Percentiles rank a stretch among this genome's conserved stretches.
Evolutionary conservation across 2,113 vertebrate genomes (phyloP).

Genomic region (Catharus fuscescens): DNA sequence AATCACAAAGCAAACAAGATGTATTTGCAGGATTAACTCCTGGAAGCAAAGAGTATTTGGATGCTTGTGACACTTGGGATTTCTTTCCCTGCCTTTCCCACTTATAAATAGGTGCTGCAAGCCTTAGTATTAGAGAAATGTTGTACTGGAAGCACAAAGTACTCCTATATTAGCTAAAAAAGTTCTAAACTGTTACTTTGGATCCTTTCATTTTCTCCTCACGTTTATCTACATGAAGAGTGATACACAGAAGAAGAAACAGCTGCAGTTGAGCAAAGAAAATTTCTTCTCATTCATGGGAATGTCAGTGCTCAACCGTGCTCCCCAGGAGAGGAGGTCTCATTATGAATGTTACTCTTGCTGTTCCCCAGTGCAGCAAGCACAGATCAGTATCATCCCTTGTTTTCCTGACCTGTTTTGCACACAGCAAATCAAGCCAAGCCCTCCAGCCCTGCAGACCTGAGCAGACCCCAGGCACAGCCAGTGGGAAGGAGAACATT

Average conservation of each 20-base stretch:
- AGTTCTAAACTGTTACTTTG: neutral
- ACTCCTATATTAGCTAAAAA: neutral
- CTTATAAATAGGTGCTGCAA: neutral
- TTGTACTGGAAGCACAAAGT: neutral
- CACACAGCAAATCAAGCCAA: neutral
- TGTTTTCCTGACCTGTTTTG: neutral
- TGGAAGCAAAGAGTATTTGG: neutral
- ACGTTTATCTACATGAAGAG: fast-evolving
- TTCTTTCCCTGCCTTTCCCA: neutral
- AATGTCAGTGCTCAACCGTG: neutral
- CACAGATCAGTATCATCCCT: neutral
- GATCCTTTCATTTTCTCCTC: neutral
- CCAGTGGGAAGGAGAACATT: neutral
- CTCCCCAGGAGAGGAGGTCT: neutral
- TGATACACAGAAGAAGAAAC: neutral
- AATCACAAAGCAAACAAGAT: neutral
- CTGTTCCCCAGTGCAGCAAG: neutral
- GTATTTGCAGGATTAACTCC: neutral
- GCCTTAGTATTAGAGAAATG: neutral
- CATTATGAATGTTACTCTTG: neutral
- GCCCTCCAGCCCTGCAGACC: neutral
- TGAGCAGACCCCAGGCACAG: neutral
- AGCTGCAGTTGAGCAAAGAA: neutral
- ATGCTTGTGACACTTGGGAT: neutral
- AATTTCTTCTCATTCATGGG: neutral